Percentiles rank a stretch among this genome's conserved stretches.
Conservation (phyloP, 1,140 invertebrate genomes). For the Drosophila eugracilis region DNA sequence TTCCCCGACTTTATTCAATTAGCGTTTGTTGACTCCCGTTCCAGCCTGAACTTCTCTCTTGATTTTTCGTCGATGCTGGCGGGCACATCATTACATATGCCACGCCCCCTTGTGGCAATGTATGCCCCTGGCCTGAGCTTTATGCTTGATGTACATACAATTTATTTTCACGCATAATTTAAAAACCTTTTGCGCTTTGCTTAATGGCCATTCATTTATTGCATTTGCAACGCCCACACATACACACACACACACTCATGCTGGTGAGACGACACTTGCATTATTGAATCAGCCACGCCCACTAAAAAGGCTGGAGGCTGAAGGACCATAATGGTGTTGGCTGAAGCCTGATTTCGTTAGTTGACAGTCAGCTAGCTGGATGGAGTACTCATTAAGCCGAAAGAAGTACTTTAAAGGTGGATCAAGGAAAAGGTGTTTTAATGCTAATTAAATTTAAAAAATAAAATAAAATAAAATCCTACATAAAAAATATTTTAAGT, state of each 20-base stretch:
- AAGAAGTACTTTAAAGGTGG: background rate
- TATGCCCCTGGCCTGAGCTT: conserved; percentile 8
- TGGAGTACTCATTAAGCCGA: conserved; percentile 2
- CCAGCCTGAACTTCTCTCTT: conserved; percentile 3
- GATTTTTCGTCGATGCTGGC: conserved; percentile 1
- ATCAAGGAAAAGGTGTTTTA: too few species aligned
- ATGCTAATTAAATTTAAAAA: too few species aligned
- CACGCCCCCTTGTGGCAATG: conserved; percentile 25
- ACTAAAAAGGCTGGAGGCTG: conserved; percentile 14
- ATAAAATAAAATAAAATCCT: too few species aligned
- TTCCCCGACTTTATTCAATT: conserved; percentile 60
- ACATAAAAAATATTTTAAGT: too few species aligned
- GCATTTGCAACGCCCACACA: conserved; percentile 51
- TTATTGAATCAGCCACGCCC: conserved; percentile 34
- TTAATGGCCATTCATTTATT: conserved; percentile 71
- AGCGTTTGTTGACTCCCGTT: conserved; percentile 22
- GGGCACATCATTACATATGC: conserved; percentile 40
- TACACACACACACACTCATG: conserved; percentile 4
- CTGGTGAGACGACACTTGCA: background rate
- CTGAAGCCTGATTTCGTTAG: conserved; percentile 31
- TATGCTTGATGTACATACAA: conserved; percentile 16
- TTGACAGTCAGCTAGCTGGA: background rate
- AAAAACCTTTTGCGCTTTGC: conserved; percentile 61
- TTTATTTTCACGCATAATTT: conserved; percentile 61
- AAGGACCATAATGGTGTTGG: conserved; percentile 27